Evolutionary conservation across 2,113 vertebrate genomes (phyloP), one percentile per base, ranked within the genome.

Genomic region (Ciconia boyciana): DNA sequence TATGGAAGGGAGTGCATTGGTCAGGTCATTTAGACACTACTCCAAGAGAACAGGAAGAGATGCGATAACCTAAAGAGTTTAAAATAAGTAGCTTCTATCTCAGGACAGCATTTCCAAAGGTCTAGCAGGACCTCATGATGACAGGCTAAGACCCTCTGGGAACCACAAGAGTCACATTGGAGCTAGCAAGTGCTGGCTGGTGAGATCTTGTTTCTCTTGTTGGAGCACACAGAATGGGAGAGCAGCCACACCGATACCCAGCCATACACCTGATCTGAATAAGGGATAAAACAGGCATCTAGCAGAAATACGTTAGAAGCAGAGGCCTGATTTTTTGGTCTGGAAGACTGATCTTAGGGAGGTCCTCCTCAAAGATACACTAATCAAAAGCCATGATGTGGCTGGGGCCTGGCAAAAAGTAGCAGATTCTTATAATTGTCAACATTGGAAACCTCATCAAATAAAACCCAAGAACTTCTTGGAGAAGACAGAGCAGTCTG

Each of bases 171-270:
- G 18, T 34, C 61, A 55, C 1, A 1, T 0, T 58, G 16, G n/a
- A 75, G 36, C 13, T 36, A 39, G 15, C 3, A 6, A 82, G 36
- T 19, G 32, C 46, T 57, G 54, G 9, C 28, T 72, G 24, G 16
- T 32, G 58, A 72, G 32, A 61, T 39, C 57, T n/a, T 57, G 10
- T 61, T 83, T 74, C 29, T 69, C 68, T 43, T 54, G 6, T 57
- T 41, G 58, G 17, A 89, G 34, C 29, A 60, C 0, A 0, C 0
- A 2, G 28, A 41, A 41, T 49, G 31, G 11, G 55, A 82, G 7
- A 64, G 41, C 44, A 84, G 26, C 15, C 44, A 62, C 29, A 10
- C 0, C 12, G 71, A 57, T 2, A 26, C 5, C 10, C 44, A 87
- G 34, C 18, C 16, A 4, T 5, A 60, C 13, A 22, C 13, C 25